Percentiles rank a stretch among this genome's conserved stretches.
Conservation (phyloP, 2,113 vertebrate species). For the Scalopus aquaticus region DNA sequence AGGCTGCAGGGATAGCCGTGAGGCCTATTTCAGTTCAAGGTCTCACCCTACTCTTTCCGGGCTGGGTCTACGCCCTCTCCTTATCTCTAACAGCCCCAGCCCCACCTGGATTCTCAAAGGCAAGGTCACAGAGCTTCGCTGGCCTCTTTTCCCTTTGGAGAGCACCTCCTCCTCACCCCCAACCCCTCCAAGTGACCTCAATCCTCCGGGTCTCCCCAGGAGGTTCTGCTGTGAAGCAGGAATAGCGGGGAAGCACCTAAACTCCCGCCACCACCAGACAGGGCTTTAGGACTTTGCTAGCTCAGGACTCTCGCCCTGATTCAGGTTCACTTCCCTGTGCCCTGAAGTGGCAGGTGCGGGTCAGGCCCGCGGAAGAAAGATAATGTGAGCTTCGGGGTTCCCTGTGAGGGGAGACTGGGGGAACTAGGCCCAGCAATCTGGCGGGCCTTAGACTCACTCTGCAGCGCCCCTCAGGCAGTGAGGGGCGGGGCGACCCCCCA, state of each 20-base stretch:
- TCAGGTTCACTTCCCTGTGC: not conserved
- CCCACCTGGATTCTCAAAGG: not conserved
- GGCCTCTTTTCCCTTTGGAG: not conserved
- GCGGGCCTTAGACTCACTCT: not conserved
- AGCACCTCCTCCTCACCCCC: accelerated
- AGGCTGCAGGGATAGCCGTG: no score
- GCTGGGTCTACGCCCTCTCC: not conserved
- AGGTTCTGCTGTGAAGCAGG: not conserved
- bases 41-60: not conserved
- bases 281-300: not conserved
- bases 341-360: not conserved
- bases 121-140: not conserved
- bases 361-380: not conserved
- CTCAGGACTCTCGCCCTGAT: no score
- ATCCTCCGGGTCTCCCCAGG: not conserved
- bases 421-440: not conserved
- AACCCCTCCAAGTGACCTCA: not conserved
- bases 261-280: no score
- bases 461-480: not conserved
- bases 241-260: no score
- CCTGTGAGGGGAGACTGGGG: no score
- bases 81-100: not conserved
- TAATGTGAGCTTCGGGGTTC: accelerated
- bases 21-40: not conserved
- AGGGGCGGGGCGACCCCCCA: not conserved